Evolutionary conservation across 2,797 vertebrate genomes (phyloP).

Genomic region (Peromyscus melanophrys): DNA sequence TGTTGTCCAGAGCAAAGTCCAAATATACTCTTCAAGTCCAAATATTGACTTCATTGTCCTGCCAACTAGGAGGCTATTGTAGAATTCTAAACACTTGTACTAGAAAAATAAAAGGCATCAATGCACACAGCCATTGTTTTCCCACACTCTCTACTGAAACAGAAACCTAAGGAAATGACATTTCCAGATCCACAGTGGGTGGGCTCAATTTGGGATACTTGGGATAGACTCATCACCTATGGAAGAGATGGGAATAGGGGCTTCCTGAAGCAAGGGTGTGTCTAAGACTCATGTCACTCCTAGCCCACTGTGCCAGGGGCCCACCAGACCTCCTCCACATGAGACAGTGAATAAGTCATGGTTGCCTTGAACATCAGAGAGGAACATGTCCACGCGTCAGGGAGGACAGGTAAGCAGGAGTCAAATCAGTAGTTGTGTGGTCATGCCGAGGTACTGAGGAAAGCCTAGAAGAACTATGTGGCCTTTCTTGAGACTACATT

Average conservation of each 20-base stretch:
- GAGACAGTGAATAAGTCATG: neutral
- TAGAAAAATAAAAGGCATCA: neutral
- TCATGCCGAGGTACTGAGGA: neutral
- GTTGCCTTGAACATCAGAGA: neutral
- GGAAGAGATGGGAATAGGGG: neutral
- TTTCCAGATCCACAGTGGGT: neutral
- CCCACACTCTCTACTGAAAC: neutral
- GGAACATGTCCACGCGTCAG: neutral
- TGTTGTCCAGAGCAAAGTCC: conserved; percentile 29
- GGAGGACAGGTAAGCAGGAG: neutral
- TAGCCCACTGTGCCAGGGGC: neutral
- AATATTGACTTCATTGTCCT: conserved; percentile 39
- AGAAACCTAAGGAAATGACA: conserved; percentile 7
- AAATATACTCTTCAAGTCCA: conserved; percentile 58
- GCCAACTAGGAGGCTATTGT: neutral
- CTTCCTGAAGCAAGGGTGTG: neutral
- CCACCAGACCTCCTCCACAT: neutral
- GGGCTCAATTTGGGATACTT: neutral
- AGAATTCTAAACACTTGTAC: conserved; percentile 12
- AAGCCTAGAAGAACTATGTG: neutral
- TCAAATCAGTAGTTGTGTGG: neutral
- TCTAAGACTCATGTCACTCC: neutral
- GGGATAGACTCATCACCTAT: neutral
- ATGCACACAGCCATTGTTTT: neutral
- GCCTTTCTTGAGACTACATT: neutral